Conservation (phyloP, 2,888 invertebrate species). For the Mongoloraphidia duomilia region DNA sequence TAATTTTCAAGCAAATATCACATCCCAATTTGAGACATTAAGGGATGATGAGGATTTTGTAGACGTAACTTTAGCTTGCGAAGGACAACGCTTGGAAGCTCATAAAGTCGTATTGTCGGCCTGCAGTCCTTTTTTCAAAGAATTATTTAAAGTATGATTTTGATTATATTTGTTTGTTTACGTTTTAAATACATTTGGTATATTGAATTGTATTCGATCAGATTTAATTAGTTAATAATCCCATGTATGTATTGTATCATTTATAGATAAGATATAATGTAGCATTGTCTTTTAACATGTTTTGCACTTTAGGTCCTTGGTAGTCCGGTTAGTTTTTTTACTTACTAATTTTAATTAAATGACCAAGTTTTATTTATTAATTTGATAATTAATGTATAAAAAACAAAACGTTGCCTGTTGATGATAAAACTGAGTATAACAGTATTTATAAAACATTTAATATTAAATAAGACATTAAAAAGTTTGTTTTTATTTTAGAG, state of each 20-base stretch:
- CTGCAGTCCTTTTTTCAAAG: constrained; percentile 79
- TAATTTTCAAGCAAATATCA: constrained; percentile 77
- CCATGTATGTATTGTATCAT: constrained; percentile 29
- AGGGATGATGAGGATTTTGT: constrained; percentile 78
- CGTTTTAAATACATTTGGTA: constrained; percentile 43
- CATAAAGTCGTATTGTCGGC: constrained; percentile 77
- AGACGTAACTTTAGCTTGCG: constrained; percentile 77
- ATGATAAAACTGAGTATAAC: too few relatives aligned
- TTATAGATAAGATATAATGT: neutral
- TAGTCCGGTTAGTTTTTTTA: too few relatives aligned
- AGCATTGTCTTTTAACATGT: neutral
- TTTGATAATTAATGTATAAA: too few relatives aligned
- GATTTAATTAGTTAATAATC: constrained; percentile 43
- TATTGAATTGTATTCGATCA: constrained; percentile 43
- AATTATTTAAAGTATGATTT: constrained; percentile 61
- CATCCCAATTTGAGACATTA: constrained; percentile 72
- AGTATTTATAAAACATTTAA: too few relatives aligned
- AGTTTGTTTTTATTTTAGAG: constrained; percentile 34
- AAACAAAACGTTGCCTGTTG: too few relatives aligned
- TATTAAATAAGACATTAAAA: neutral
- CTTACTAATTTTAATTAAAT: too few relatives aligned
- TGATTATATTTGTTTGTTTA: constrained; percentile 29
- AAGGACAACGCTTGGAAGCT: constrained; percentile 68
- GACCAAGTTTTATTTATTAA: too few relatives aligned
- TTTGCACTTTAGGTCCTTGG: too few relatives aligned